Evolutionary conservation across 2,113 vertebrate genomes (phyloP).

Genomic region (Petaurus breviceps): DNA sequence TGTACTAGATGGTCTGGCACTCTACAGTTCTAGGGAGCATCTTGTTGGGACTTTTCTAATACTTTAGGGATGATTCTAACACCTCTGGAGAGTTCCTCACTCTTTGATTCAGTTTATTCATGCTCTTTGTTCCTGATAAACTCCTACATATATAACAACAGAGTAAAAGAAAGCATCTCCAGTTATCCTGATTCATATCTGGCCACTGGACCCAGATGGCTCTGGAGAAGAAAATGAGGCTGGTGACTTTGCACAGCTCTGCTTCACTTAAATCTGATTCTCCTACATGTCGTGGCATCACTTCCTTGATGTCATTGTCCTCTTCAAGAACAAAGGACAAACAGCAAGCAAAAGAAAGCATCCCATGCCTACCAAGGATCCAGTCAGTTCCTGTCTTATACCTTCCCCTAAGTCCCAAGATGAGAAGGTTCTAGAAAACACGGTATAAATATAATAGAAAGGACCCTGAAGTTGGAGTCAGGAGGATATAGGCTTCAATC

Average conservation of each 20-base stretch:
- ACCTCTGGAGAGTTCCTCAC: neutral
- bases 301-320: no score
- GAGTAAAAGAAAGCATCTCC: neutral
- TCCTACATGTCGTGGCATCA: no score
- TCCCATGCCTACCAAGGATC: neutral
- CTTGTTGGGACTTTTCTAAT: neutral
- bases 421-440: neutral
- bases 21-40: neutral
- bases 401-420: neutral
- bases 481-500: neutral
- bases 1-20: neutral
- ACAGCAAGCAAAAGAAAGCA: no score
- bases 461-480: neutral
- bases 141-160: neutral
- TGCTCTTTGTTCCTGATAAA: neutral
- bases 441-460: neutral
- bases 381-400: neutral
- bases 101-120: constrained; percentile 12
- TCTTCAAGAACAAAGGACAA: no score
- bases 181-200: no score
- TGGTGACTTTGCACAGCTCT: no score
- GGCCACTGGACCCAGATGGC: no score
- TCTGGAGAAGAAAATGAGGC: no score
- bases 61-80: neutral
- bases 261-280: no score